Evolutionary conservation across 2,888 invertebrate genomes (phyloP), one percentile per base, ranked within the genome.

Genomic region (Desoria tigrina): DNA sequence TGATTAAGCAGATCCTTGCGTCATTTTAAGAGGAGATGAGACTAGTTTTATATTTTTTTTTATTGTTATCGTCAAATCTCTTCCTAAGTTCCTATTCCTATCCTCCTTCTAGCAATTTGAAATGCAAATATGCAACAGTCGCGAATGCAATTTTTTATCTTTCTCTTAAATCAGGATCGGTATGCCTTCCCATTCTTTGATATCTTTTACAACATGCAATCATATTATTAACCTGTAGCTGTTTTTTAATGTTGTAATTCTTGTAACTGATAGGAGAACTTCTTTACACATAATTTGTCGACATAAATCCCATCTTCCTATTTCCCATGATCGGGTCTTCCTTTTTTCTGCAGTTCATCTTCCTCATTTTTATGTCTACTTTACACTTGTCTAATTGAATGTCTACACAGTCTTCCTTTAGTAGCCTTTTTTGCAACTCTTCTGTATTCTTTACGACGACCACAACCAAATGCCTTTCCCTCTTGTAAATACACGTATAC

Each of bases 101-200:
- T 32, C n/a, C 45, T 18, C 45, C 18, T 45, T 11, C 39, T 9
- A 39, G 9, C 9, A 11, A 39, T 16, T 21, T 45, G 45, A 6
- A 45, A 45, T 45, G 45, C 45, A 45, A 45, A 32, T 32, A 32
- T 45, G 45, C 45, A 45, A 45, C 45, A 45, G 45, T 45, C 16
- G n/a, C 39, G 45, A 45, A 45, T 45, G 45, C 45, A 45, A 45
- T 45, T 9, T 45, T 21, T 32, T 32, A 32, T 32, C 32, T 32
- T 32, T 16, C 21, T 16, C 16, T 18, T 45, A 45, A 6, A 16
- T 45, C 45, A 21, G 4, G 6, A 45, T 21, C n/a, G 18, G 21
- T 9, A 9, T 39, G 9, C 39, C 39, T 16, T 39, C 16, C 16
- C 39, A 39, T 39, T 39, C 9, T 16, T 39, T 16, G 39, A 9